Conservation (phyloP, 2,797 vertebrate species). For the Lepus oiostolus region DNA sequence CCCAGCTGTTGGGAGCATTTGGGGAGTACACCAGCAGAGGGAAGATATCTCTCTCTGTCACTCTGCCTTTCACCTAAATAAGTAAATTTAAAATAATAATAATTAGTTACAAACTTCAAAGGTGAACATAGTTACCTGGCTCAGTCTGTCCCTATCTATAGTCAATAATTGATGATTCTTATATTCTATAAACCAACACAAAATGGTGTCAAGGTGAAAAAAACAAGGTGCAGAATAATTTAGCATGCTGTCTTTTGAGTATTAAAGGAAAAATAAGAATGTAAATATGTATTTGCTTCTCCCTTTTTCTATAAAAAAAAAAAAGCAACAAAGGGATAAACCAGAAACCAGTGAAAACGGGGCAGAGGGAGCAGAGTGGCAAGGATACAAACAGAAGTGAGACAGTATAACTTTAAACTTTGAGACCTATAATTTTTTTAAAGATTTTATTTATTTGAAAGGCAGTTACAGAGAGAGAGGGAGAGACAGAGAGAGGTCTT, state of each 20-base stretch:
- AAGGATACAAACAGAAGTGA: not conserved
- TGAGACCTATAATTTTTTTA: not conserved
- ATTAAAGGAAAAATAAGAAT: slow-evolving; percentile 20
- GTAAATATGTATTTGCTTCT: not conserved
- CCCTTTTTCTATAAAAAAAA: not conserved
- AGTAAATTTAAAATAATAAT: too few relatives aligned
- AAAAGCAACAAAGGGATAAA: not conserved
- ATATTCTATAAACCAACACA: not conserved
- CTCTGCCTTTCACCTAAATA: too few relatives aligned
- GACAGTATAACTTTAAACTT: slow-evolving; percentile 39
- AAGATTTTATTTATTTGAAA: too few relatives aligned
- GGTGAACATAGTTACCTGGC: not conserved
- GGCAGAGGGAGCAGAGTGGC: not conserved
- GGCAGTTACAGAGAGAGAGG: too few relatives aligned
- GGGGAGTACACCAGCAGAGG: too few relatives aligned
- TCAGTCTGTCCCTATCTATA: not conserved
- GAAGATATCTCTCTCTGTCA: too few relatives aligned
- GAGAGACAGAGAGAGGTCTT: too few relatives aligned
- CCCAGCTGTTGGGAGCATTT: too few relatives aligned
- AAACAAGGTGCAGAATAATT: not conserved
- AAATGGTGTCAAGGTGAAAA: not conserved
- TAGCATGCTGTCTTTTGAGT: slow-evolving; percentile 3
- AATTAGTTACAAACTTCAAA: not conserved
- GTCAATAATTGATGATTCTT: slow-evolving; percentile 31
- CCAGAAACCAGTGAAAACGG: not conserved